Base-by-base conservation (phyloP, 2,888 invertebrate genomes). In the Hypercompe scribonia region DNA sequence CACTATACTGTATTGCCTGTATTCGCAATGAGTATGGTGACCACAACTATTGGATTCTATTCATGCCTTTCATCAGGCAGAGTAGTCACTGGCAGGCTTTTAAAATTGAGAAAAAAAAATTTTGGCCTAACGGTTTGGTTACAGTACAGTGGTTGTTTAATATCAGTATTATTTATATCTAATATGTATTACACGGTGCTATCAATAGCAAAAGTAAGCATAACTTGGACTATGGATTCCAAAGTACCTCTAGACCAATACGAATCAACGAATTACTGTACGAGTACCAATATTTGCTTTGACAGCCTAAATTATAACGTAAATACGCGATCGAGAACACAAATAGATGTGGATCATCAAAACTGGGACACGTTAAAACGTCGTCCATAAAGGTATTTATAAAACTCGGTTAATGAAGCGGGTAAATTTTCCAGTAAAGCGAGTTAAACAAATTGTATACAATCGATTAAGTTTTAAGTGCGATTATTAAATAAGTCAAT, bases 361-460 rank as follows among this genome's bases (percentile, higher is more conserved):
- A 24, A 33, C 18, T 64, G 34, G 63, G 24, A 33, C 63, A 34
- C 21, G 33, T 33, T 64, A 64, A 36, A 39, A 50, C 31, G 31
- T 7, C 28, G 33, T n/a, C 5, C 39, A 28, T 28, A 61, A 39
- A 5, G 63, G 21, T 63, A 70, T 70, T 70, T 70, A 33, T 31
- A 33, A 70, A 64, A 70, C 63, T 64, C 5, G 46, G 31, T 70
- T 70, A 64, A 70, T 33, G 63, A 46, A 64, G 42, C 33, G 39
- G 58, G 58, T 58, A 15, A 63, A 70, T 46, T 31, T 21, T 42
- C 21, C 63, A 50, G 54, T 68, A 42, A n/a, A 63, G 2, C n/a
- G 33, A 63, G 69, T 69, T 69, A 50, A 70, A 42, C 63, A 64
- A 63, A 70, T 64, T 64, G 63, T 70, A 69, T 42, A 68, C 58